These are phyloP conservation scores for Megaleporinus macrocephalus DNA, from an alignment of 2,113 vertebrate species.

Conservation along the genomic window DNA sequence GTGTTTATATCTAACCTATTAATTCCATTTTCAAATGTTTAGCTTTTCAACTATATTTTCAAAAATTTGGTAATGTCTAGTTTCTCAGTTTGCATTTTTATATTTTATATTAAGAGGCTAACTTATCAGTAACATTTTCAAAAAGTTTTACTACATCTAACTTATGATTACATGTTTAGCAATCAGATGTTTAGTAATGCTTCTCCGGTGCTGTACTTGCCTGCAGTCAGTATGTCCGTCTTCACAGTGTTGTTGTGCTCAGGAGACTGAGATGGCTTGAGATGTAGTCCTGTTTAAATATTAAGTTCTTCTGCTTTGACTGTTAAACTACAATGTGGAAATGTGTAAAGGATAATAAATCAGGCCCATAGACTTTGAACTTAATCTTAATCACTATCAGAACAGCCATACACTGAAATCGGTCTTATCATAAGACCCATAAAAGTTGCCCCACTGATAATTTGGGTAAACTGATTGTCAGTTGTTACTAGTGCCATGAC, in stretches of 20 bases:
- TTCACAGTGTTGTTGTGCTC: neutral
- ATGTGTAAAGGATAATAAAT: neutral
- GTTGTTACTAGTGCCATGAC: neutral
- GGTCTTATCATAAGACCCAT: slow-evolving; percentile 13
- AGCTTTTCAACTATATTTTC: too few relatives aligned
- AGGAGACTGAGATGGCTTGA: neutral
- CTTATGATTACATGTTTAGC: neutral
- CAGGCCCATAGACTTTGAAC: slow-evolving; percentile 5
- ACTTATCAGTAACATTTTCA: neutral
- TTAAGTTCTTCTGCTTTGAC: neutral
- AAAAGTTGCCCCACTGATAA: neutral
- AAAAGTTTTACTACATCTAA: neutral
- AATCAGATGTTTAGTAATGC: neutral
- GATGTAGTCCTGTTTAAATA: slow-evolving; percentile 2
- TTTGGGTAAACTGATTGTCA: neutral
- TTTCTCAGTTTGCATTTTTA: too few relatives aligned
- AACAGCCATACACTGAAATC: neutral
- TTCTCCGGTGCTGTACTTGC: neutral
- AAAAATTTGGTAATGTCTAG: neutral
- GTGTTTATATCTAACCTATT: neutral
- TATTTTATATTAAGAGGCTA: too few relatives aligned
- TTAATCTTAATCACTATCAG: neutral
- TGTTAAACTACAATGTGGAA: neutral
- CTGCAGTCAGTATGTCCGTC: neutral
- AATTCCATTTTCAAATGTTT: neutral